A percentile compares a stretch with the other conserved stretches of the same genome.
Evolutionary conservation across 92 coral and sea anemone species (phyloP).

Genomic region (Porites rus): DNA sequence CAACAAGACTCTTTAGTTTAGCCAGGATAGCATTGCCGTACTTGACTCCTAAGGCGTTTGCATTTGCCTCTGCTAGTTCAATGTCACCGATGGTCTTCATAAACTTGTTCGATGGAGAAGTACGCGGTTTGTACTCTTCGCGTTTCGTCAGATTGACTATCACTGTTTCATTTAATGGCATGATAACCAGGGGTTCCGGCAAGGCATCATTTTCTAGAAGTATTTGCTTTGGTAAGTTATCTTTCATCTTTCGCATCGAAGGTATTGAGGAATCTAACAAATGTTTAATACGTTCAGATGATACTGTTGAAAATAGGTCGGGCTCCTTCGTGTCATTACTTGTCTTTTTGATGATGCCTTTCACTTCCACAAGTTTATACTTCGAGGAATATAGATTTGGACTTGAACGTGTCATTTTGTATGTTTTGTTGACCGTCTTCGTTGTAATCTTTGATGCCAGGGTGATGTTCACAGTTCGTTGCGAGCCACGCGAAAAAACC

Average conservation of each 20-base stretch:
- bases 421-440: neutral
- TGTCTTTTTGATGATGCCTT: too few relatives aligned
- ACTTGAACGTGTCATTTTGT: too few relatives aligned
- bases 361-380: neutral
- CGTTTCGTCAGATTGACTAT: slow-evolving; percentile 26
- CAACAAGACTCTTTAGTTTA: slow-evolving; percentile 31
- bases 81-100: slow-evolving; percentile 79
- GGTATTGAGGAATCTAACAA: neutral
- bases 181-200: neutral
- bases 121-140: slow-evolving; percentile 64
- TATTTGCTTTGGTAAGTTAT: neutral
- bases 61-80: slow-evolving; percentile 80
- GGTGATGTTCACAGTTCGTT: slow-evolving; percentile 59
- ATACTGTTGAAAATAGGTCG: neutral
- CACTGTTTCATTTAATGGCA: slow-evolving; percentile 3
- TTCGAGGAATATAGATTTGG: neutral
- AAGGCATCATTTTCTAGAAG: neutral
- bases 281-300: neutral
- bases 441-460: slow-evolving; percentile 52
- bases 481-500: slow-evolving; percentile 69
- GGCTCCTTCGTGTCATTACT: neutral
- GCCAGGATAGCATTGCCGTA: slow-evolving; percentile 8
- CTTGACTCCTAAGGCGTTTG: slow-evolving; percentile 46
- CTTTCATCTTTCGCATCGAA: neutral
- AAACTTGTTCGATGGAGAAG: slow-evolving; percentile 84